These are phyloP conservation scores for Eumerus sabulonum DNA, from an alignment of 2,888 invertebrate species.

Conservation along the genomic window DNA sequence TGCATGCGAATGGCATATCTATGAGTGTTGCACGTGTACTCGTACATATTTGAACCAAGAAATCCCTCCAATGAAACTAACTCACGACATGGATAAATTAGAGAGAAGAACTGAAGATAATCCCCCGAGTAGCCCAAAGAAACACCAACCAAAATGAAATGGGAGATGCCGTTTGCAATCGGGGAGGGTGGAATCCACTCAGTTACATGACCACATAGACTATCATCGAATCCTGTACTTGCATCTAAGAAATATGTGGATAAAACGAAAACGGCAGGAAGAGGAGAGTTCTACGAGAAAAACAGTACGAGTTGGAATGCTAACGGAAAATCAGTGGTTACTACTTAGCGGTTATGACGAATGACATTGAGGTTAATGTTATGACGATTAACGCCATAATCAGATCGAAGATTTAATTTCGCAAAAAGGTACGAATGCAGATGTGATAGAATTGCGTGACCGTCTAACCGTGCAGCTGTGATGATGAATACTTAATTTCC, in stretches of 20 bases:
- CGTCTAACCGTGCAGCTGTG: no score
- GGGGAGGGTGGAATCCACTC: conserved; percentile 35
- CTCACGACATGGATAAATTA: conserved; percentile 68
- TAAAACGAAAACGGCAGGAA: neutral
- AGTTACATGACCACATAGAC: conserved; percentile 55
- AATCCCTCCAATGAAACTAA: conserved; percentile 44
- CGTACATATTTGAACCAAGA: conserved; percentile 29
- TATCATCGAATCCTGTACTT: conserved; percentile 13
- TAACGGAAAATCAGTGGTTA: conserved; percentile 67
- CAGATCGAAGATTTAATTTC: conserved; percentile 63
- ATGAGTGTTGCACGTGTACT: no score
- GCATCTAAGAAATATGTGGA: conserved; percentile 7
- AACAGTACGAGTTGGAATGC: conserved; percentile 57
- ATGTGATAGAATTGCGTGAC: conserved; percentile 38
- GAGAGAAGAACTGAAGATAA: conserved; percentile 42
- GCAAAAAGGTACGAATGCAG: conserved; percentile 14
- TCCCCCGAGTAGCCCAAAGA: conserved; percentile 43
- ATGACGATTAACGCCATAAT: conserved; percentile 61
- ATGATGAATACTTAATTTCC: no score
- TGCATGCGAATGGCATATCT: conserved; percentile 24
- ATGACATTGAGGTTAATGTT: conserved; percentile 67
- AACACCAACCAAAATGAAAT: conserved; percentile 40
- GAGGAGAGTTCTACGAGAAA: conserved; percentile 8
- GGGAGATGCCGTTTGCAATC: conserved; percentile 41
- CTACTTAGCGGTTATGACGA: conserved; percentile 66